These are phyloP conservation scores for Gisinianus flammeolus DNA, from an alignment of 2,888 invertebrate species.

Conservation along the genomic window DNA sequence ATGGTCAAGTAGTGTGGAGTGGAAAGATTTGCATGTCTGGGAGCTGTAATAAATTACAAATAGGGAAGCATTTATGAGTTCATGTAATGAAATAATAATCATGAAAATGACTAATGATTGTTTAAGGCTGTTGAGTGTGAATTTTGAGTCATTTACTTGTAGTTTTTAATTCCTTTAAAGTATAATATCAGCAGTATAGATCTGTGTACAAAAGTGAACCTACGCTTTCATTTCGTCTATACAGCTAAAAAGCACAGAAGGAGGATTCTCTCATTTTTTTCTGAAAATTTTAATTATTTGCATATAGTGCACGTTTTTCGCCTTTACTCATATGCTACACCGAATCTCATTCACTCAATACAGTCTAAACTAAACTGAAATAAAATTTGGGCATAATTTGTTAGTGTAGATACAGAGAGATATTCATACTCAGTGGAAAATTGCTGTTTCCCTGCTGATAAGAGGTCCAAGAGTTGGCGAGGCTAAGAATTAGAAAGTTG, in stretches of 20 bases:
- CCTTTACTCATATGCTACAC: no score
- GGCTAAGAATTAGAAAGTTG: conserved; percentile 18
- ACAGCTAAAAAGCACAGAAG: background rate
- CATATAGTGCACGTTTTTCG: background rate
- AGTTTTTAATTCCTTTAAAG: background rate
- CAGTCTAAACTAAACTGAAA: no score
- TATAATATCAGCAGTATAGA: background rate
- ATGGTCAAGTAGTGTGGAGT: background rate
- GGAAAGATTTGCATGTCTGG: conserved; percentile 6
- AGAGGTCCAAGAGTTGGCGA: conserved; percentile 2
- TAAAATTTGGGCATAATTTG: no score
- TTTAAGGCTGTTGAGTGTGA: conserved; percentile 6
- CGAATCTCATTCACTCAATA: no score
- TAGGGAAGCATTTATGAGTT: conserved; percentile 43
- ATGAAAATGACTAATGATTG: conserved; percentile 14
- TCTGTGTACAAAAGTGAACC: background rate
- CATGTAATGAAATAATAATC: conserved; percentile 51
- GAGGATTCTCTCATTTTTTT: conserved; percentile 29
- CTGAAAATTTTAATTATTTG: background rate
- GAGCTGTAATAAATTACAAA: background rate
- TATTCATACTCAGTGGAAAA: conserved; percentile 45
- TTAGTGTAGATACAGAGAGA: background rate
- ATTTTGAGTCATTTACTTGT: background rate
- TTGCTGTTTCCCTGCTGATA: conserved; percentile 35
- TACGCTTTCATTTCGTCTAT: background rate